Conservation (phyloP, 1,140 invertebrate species). For the Riptortus pedestris region DNA sequence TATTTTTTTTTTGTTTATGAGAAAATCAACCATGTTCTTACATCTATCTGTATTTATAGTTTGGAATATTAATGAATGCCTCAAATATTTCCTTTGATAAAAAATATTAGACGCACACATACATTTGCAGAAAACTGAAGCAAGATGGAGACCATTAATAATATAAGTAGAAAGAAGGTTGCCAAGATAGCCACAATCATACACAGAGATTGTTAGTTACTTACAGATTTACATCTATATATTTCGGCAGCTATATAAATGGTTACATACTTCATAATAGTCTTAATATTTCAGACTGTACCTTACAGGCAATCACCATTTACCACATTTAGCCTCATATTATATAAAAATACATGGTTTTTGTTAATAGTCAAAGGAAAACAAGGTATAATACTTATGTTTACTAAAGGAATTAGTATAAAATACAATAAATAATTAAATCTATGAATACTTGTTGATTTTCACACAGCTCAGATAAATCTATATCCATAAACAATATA, state of each 20-base stretch:
- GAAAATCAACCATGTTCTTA: no score
- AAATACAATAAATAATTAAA: no score
- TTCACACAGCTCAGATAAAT: slow-evolving; percentile 13
- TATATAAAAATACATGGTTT: slow-evolving; percentile 16
- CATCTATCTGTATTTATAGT: no score
- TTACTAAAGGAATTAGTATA: slow-evolving; percentile 4
- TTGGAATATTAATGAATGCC: neutral
- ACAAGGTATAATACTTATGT: slow-evolving; percentile 1
- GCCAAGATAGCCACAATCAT: neutral
- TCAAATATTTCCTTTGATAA: neutral
- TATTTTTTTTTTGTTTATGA: no score
- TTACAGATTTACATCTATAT: slow-evolving; percentile 2
- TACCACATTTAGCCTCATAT: slow-evolving; percentile 5
- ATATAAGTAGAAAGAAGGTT: slow-evolving; percentile 3
- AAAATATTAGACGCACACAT: neutral
- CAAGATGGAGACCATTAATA: neutral
- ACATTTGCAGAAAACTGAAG: neutral
- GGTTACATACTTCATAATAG: slow-evolving; percentile 2
- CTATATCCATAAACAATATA: slow-evolving; percentile 3
- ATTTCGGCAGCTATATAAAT: slow-evolving; percentile 5
- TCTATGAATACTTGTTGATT: neutral
- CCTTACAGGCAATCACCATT: slow-evolving; percentile 1
- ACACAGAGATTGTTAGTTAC: neutral
- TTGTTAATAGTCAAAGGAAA: slow-evolving; percentile 5
- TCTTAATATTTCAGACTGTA: neutral